A percentile compares a stretch with the other conserved stretches of the same genome.
phyloP scores from a whole-genome alignment of 2,113 vertebrate species.

The Nycticorax nycticorax region DNA sequence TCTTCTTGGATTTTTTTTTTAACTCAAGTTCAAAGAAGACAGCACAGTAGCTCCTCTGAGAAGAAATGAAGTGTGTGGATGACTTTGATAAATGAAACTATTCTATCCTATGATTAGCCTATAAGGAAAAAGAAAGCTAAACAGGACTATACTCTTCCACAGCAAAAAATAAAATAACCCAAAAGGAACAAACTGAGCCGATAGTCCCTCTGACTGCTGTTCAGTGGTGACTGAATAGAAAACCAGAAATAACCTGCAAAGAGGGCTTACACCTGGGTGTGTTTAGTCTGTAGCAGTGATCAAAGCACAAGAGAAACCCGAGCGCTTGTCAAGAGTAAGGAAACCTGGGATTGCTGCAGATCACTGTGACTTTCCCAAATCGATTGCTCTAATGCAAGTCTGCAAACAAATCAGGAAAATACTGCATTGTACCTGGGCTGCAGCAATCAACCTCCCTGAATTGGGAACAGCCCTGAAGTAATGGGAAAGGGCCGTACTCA shows the following conservation, averaged over 20 bases:
- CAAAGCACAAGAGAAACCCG: not conserved
- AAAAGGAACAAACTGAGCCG: not conserved
- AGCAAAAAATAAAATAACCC: not conserved
- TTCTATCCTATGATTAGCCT: not conserved
- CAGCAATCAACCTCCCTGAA: not conserved
- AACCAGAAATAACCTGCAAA: not conserved
- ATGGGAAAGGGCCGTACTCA: not conserved
- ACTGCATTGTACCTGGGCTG: not conserved
- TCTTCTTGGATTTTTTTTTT: not conserved
- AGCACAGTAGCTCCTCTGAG: not conserved
- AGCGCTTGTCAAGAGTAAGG: not conserved
- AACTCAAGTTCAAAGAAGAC: slow-evolving; percentile 15
- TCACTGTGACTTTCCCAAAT: not conserved
- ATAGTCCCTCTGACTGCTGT: not conserved
- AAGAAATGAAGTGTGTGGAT: not conserved
- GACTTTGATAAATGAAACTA: slow-evolving; percentile 40
- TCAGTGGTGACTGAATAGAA: not conserved
- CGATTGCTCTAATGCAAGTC: not conserved
- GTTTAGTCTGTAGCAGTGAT: not conserved
- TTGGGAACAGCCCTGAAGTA: not conserved
- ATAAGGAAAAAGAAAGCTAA: not conserved
- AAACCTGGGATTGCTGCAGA: not conserved
- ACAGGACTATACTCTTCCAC: not conserved
- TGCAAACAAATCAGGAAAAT: not conserved
- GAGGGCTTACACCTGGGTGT: not conserved